Conservation (phyloP, 2,113 vertebrate species). For the Halcyon malimbica region DNA sequence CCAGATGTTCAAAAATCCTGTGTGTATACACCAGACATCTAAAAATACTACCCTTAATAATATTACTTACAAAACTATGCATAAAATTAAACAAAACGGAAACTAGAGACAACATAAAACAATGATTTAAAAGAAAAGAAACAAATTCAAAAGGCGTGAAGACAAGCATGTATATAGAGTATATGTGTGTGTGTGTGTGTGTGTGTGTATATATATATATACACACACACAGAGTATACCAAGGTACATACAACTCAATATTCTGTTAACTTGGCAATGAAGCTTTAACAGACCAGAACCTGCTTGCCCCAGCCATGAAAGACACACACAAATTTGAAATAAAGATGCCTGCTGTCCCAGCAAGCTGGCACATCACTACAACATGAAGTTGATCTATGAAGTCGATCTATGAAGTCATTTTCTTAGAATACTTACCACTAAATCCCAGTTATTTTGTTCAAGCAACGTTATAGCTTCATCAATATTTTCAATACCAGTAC, state of each 20-base stretch:
- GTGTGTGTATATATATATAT: too few species aligned
- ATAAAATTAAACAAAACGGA: neutral
- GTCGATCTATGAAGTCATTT: slow-evolving; percentile 1
- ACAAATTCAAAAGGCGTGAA: neutral
- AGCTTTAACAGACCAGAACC: neutral
- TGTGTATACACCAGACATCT: neutral
- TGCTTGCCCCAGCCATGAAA: neutral
- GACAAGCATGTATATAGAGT: neutral
- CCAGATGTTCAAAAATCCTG: neutral
- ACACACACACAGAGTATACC: neutral
- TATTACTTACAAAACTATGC: neutral
- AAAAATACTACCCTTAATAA: neutral
- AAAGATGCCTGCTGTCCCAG: neutral
- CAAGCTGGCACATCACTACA: neutral
- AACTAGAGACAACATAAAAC: neutral
- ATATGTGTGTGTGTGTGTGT: too few species aligned
- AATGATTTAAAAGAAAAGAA: neutral
- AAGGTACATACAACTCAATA: neutral
- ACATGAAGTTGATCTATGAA: neutral
- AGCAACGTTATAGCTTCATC: slow-evolving; percentile 98
- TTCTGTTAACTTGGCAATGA: neutral
- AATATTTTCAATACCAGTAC: slow-evolving; percentile 99
- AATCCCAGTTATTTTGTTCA: slow-evolving; percentile 99
- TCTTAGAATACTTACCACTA: slow-evolving; percentile 91
- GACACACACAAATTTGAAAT: neutral